Evolutionary conservation across 2,888 invertebrate genomes (phyloP).

Genomic region (Diaphora mendica): DNA sequence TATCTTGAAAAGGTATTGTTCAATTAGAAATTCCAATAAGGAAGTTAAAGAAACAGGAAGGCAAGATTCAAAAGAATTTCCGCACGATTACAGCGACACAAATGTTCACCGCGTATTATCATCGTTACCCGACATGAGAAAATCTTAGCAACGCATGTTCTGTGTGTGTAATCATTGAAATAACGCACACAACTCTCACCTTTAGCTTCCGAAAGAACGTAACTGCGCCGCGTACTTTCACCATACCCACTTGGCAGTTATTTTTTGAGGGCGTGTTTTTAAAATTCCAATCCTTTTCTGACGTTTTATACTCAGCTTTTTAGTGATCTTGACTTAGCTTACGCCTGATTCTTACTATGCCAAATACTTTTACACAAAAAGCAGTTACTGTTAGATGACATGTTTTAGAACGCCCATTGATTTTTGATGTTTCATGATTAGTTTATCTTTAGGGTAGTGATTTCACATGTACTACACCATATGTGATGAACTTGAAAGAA

Average conservation of each 20-base stretch:
- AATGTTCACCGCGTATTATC: constrained; percentile 13
- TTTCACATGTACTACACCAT: too few species aligned
- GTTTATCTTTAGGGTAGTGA: too few species aligned
- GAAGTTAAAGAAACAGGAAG: constrained; percentile 7
- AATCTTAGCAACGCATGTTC: constrained; percentile 18
- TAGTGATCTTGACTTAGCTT: not conserved
- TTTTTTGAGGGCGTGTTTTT: constrained; percentile 4
- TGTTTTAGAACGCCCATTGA: too few species aligned
- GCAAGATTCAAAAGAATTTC: constrained; percentile 14
- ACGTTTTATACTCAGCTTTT: not conserved
- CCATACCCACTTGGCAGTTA: constrained; percentile 2
- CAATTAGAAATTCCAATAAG: not conserved
- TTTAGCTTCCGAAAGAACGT: constrained; percentile 4
- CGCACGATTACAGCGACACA: constrained; percentile 18
- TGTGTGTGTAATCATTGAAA: constrained; percentile 24
- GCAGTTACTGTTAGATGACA: too few species aligned
- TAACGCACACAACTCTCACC: constrained; percentile 10
- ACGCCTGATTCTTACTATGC: too few species aligned
- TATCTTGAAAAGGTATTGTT: not conserved
- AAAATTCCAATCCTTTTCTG: not conserved
- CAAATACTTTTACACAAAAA: too few species aligned
- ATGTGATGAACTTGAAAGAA: too few species aligned
- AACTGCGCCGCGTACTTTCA: not conserved
- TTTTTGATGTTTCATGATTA: too few species aligned
- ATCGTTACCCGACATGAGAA: constrained; percentile 14